These are phyloP conservation scores for Tryphoninae sp. DNA, from an alignment of 2,888 invertebrate species.

Conservation along the genomic window DNA sequence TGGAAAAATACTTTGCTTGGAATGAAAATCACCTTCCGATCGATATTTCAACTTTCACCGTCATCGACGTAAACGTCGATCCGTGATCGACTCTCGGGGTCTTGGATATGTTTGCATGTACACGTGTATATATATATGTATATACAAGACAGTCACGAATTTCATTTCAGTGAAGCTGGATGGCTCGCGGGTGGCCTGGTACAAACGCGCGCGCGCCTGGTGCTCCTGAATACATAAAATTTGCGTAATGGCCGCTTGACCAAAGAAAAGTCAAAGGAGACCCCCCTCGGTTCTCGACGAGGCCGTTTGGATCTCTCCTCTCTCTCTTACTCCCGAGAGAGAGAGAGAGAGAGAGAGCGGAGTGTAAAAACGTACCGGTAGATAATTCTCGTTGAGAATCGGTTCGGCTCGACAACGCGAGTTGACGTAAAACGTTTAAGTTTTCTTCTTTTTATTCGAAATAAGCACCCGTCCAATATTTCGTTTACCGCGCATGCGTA, in stretches of 20 bases:
- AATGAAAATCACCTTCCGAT: constrained; percentile 14
- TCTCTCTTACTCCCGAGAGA: background rate
- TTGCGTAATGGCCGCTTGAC: constrained; percentile 61
- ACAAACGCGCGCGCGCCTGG: constrained; percentile 17
- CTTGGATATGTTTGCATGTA: background rate
- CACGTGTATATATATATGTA: background rate
- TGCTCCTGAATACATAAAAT: constrained; percentile 62
- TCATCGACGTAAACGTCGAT: constrained; percentile 52
- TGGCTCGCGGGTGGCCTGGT: constrained; percentile 55
- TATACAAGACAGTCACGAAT: constrained; percentile 39
- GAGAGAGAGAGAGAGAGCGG: background rate
- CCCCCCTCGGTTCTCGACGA: constrained; percentile 51
- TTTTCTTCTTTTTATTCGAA: background rate
- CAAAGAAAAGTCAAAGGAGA: constrained; percentile 43
- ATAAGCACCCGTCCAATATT: background rate
- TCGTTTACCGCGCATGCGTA: too few relatives aligned
- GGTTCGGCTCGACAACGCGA: constrained; percentile 19
- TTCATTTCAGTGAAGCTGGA: constrained; percentile 38
- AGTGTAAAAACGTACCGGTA: background rate
- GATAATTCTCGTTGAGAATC: constrained; percentile 37
- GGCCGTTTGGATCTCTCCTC: constrained; percentile 48
- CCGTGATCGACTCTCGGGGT: constrained; percentile 34
- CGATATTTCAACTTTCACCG: constrained; percentile 56
- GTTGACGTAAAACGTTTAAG: background rate
- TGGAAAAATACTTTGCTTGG: background rate